phyloP scores from a whole-genome alignment of 1,140 invertebrate genomes.

The Brevipalpus yothersi region DNA sequence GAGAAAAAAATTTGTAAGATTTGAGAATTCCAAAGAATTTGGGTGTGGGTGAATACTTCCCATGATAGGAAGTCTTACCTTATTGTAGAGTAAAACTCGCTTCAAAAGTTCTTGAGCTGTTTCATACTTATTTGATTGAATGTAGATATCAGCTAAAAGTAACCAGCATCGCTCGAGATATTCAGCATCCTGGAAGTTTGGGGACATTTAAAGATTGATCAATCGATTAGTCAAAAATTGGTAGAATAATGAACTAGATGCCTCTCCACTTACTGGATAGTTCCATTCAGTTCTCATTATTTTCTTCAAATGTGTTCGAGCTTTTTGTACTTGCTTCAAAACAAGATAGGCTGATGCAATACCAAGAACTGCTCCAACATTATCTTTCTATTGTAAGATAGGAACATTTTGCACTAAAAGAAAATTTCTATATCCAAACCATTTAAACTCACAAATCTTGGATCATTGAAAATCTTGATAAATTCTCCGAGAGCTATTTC shows the following conservation, averaged over 20 bases:
- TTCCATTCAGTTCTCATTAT: conserved; percentile 66
- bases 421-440: background rate
- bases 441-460: conserved; percentile 12
- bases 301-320: conserved; percentile 72
- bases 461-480: conserved; percentile 38
- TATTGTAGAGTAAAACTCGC: conserved; percentile 60
- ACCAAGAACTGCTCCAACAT: conserved; percentile 67
- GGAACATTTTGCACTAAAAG: background rate
- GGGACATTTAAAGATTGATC: background rate
- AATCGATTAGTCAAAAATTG: background rate
- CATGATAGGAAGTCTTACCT: too few species aligned
- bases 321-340: conserved; percentile 61
- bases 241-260: too few species aligned
- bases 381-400: conserved; percentile 27
- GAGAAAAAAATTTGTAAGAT: conserved; percentile 2
- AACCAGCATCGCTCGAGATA: conserved; percentile 87
- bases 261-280: conserved; percentile 30
- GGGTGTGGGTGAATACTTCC: too few species aligned
- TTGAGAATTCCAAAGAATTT: background rate
- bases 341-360: conserved; percentile 54
- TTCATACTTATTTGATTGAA: conserved; percentile 59
- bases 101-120: conserved; percentile 54
- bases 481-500: conserved; percentile 61
- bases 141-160: conserved; percentile 67
- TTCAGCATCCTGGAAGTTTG: conserved; percentile 49